phyloP scores from a whole-genome alignment of 2,797 vertebrate species.

The Hypotaenidia okinawae region DNA sequence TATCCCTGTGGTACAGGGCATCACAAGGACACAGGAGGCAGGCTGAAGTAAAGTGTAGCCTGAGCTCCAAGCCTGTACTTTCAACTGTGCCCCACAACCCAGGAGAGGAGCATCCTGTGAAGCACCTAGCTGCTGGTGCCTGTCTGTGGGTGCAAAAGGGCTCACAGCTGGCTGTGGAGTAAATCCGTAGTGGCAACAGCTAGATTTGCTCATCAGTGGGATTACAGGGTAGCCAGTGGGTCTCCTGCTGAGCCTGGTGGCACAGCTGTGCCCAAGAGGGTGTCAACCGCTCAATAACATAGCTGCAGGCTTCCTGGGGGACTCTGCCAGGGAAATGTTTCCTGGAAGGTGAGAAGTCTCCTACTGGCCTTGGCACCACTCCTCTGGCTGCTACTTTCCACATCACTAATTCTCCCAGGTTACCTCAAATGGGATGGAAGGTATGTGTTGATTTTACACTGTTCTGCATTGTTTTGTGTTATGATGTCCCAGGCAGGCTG shows the following conservation, averaged over 20 bases:
- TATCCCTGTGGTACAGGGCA: rapidly evolving
- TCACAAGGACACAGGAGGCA: rapidly evolving
- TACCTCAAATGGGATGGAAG: background rate
- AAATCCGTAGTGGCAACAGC: background rate
- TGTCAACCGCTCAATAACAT: background rate
- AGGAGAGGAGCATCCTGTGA: background rate
- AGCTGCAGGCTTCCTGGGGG: background rate
- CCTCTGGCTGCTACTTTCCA: background rate
- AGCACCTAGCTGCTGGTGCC: background rate
- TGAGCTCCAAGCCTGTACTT: background rate
- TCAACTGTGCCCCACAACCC: background rate
- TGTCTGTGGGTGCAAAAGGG: background rate
- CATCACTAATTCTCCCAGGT: background rate
- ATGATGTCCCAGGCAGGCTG: background rate
- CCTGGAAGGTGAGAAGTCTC: background rate
- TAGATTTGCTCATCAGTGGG: background rate
- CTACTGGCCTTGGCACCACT: background rate
- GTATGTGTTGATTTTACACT: background rate
- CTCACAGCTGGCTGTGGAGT: background rate
- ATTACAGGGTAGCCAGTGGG: background rate
- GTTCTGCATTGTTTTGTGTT: background rate
- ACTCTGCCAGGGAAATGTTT: background rate
- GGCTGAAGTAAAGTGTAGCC: background rate
- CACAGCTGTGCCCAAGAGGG: background rate
- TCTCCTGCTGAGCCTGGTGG: background rate